Evolutionary conservation across 2,797 vertebrate species (phyloP), one percentile per base, ranked within the genome.

Genomic region (Myotis findleyi): DNA sequence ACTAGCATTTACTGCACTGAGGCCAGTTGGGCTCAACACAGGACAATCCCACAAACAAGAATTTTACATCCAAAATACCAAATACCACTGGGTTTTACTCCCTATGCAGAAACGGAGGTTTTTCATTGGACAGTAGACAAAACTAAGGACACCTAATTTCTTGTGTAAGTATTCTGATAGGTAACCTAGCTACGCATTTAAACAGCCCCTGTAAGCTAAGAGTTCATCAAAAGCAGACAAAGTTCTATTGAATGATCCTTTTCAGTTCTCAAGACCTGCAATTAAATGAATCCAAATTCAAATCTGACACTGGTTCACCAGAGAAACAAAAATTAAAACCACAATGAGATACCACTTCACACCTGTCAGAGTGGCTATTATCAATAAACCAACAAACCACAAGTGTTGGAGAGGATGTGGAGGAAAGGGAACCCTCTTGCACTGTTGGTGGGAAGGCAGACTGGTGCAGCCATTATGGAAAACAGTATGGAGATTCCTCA

Each of bases 211-310:
- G 8, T 71, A 85, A 38, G 36, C 36, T 38, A 23, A 1, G 20
- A 64, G 16, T 76, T 82, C 85, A 49, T 57, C 30, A 27, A 69
- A 71, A 21, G 25, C 41, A 86, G 73, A 86, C 5, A 89, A 76
- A 55, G 64, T 44, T 49, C 49, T 72, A 66, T 55, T n/a, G 55
- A 47, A 66, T 36, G n/a, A 92, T 38, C 18, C 14, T 72, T 92
- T 47, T 89, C n/a, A 36, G 47, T 36, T 82, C 68, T 92, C 33
- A 81, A 92, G 82, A 64, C 53, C 18, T 77, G 11, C 8, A 76
- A 72, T 66, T 71, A 72, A 82, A n/a, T n/a, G 8, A 92, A 81
- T 59, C 49, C 51, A 75, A 88, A 88, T 69, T 93, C 41, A 73
- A 73, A 30, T 47, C 41, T 47, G 71, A 73, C 41, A 73, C 71